Evolutionary conservation across 1,140 invertebrate species (phyloP), one percentile per base, ranked within the genome.

Genomic region (Trichonephila inaurata): DNA sequence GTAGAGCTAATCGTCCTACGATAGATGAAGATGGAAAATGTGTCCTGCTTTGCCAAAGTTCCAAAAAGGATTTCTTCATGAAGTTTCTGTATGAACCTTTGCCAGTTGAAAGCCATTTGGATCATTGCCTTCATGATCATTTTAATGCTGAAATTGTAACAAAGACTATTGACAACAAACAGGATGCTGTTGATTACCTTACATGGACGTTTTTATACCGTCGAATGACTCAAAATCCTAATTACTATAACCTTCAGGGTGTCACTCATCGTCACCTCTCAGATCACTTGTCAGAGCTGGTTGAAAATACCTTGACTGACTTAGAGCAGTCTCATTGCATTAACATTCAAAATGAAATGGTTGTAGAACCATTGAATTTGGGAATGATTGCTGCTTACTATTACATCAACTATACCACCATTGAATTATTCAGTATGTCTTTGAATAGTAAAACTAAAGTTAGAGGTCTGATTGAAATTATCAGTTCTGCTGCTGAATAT

Each of bases 381-480:
- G 99, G 99, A 94, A 99, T 99, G 99, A 99, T 99, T 96, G 99
- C 99, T 2, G 99, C 99, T 0, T 99, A 99, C 96, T 99, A 99
- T 96, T 99, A 99, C 95, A 99, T 99, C 94, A 99, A 99, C 96
- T 99, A 99, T 95, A 99, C 99, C 0, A 99, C 99, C 0, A 99
- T 99, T 94, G 99, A 99, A 96, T 96, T 99, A 92, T 99, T 99
- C 96, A 99, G 98, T 95, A 97, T 99, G 95, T 99, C 99, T 3
- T 96, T 99, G 8, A 99, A 99, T 87, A 98, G 97, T 94, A 99
- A 99, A 96, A 99, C 99, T 0, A 99, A 99, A 96, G 98, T 99
- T 82, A 97, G 99, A 44, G 99, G 99, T 62, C 96, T 99, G 0
- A 96, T 99, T 94, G 99, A 99, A 96, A 99, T 99, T 95, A 99